These are phyloP conservation scores for Gymnodraco acuticeps DNA, from an alignment of 2,797 vertebrate species.

Conservation along the genomic window DNA sequence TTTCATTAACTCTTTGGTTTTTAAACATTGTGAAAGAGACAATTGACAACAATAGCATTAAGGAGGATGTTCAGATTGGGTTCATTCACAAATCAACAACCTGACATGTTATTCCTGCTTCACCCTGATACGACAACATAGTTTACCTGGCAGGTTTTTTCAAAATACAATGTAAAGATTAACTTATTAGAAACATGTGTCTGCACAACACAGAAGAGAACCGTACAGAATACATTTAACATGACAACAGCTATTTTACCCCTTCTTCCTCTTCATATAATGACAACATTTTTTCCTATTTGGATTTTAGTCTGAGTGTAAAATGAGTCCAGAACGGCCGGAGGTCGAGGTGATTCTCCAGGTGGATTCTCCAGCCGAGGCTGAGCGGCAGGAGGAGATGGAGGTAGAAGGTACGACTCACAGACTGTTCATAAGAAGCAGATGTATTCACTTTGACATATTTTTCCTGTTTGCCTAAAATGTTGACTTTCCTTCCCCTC, in stretches of 20 bases:
- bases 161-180: neutral
- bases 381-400: conserved; percentile 5
- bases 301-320: conserved; percentile 1
- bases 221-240: neutral
- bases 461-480: too few species aligned
- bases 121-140: neutral
- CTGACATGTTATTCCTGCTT: neutral
- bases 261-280: neutral
- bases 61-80: neutral
- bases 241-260: neutral
- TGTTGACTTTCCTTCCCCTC: too few species aligned
- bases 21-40: too few species aligned
- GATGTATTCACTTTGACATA: too few species aligned
- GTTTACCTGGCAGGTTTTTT: neutral
- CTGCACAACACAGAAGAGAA: neutral
- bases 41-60: neutral
- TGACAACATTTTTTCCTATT: neutral
- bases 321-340: conserved; percentile 22
- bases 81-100: neutral
- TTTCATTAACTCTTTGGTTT: neutral
- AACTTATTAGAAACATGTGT: neutral
- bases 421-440: too few species aligned
- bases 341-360: conserved; percentile 29
- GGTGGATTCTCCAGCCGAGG: neutral
- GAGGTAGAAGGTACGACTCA: conserved; percentile 30